Base-by-base conservation (phyloP, 2,113 vertebrate species). In the Cryptoleucopteryx plumbea region DNA sequence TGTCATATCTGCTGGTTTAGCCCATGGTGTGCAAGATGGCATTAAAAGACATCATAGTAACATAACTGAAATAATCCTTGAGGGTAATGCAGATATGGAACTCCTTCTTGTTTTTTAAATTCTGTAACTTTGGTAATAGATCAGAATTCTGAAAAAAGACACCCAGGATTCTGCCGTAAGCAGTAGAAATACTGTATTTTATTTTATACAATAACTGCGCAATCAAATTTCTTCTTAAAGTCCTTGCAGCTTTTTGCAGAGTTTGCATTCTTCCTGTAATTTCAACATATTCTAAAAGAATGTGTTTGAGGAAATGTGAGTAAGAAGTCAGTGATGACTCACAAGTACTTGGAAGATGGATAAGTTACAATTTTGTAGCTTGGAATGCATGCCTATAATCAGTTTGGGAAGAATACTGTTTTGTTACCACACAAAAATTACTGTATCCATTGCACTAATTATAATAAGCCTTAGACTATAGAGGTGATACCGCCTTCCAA, bases 311-410 rank as follows among this genome's bases (percentile, higher is more conserved):
- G 98, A 98, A 98, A 98, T 98, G 82, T 98, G 98, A 98, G 96
- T 98, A 98, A 98, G 93, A 95, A 98, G 95, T 97, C 95, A 97
- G 74, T 96, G 85, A 84, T 98, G 98, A 98, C 96, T 98, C 98
- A 98, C 55, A 74, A 45, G 68, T 88, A 95, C 94, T 98, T 94
- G 94, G 90, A 97, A 95, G 93, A 94, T 94, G 93, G 95, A 95
- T 96, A 97, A 93, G 96, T 97, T 95, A 92, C 82, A 96, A 82
- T 95, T 96, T 94, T 82, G 63, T 67, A 89, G 77, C 68, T 94
- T 94, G 93, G 93, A 96, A 86, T 92, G 82, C 79, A 82, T 94
- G 80, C 74, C 95, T 96, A 11, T 96, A 97, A 96, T 96, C 96
- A 74, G 82, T 86, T 79, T 62, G 62, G 40, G 71, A 93, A 88